A percentile compares a stretch with the other conserved stretches of the same genome.
These are phyloP conservation scores for Cricetomys ansorgei DNA, from an alignment of 2,113 vertebrate species.

Conservation along the genomic window DNA sequence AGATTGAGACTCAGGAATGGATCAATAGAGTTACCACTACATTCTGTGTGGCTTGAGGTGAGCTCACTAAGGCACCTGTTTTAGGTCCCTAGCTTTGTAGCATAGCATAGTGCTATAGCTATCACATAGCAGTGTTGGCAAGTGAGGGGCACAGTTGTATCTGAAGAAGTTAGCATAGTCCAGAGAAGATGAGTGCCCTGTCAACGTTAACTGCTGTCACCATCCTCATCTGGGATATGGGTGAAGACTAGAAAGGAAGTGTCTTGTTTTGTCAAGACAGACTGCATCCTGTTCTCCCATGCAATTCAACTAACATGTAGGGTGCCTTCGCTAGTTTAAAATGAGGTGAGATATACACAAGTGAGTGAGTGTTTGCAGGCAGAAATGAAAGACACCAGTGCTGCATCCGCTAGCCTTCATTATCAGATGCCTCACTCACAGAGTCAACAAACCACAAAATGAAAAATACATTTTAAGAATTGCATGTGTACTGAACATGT, in stretches of 20 bases:
- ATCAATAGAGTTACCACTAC: neutral
- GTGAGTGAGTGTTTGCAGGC: neutral
- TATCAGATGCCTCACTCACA: neutral
- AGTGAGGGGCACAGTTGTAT: neutral
- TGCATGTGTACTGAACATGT: neutral
- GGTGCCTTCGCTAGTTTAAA: neutral
- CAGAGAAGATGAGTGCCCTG: neutral
- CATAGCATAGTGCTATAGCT: neutral
- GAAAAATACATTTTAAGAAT: neutral
- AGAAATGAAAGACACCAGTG: neutral
- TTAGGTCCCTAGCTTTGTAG: conserved; percentile 10
- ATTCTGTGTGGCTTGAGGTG: neutral
- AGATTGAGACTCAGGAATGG: neutral
- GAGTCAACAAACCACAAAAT: neutral
- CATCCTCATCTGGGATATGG: neutral
- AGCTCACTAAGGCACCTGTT: neutral
- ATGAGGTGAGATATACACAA: neutral
- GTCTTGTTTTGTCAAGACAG: neutral
- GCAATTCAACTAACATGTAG: neutral
- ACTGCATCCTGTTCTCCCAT: neutral
- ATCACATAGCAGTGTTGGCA: neutral
- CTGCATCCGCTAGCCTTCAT: neutral
- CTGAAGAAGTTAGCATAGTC: neutral
- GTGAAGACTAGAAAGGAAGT: neutral
- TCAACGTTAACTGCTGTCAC: neutral